A percentile compares a stretch with the other conserved stretches of the same genome.
Conservation (phyloP, 2,113 vertebrate genomes). For the Anhinga anhinga region DNA sequence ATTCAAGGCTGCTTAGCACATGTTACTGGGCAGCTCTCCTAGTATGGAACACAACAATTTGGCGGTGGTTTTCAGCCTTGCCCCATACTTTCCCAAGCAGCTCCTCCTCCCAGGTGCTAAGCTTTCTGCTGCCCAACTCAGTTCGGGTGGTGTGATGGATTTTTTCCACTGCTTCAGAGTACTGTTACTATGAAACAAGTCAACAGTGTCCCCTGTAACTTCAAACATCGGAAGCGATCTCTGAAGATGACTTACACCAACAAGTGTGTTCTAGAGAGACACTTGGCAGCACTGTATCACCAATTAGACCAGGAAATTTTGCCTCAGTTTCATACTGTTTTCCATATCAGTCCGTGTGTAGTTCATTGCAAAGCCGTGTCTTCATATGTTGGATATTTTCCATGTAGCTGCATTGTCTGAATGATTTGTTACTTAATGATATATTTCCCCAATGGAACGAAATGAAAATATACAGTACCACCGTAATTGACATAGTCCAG, state of each 20-base stretch:
- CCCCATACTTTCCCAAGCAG: background rate
- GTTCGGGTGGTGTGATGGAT: background rate
- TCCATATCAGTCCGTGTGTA: background rate
- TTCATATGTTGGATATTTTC: conserved; percentile 9
- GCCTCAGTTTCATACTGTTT: background rate
- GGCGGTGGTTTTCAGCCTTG: background rate
- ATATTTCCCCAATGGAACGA: conserved; percentile 14
- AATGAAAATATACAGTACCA: conserved; percentile 5
- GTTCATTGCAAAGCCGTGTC: background rate
- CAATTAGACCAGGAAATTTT: conserved; percentile 23
- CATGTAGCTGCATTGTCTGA: background rate
- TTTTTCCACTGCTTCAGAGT: background rate
- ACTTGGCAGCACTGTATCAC: background rate
- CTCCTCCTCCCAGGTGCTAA: background rate
- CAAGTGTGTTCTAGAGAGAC: background rate
- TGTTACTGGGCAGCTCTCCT: background rate
- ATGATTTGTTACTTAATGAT: conserved; percentile 35
- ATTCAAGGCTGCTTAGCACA: background rate
- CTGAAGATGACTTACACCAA: background rate
- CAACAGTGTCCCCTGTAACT: background rate
- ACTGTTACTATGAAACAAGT: background rate
- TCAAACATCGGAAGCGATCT: background rate
- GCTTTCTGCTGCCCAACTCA: background rate
- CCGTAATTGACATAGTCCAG: conserved; percentile 23
- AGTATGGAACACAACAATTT: background rate